phyloP scores from a whole-genome alignment of 2,797 vertebrate species.

The Syncerus caffer region DNA sequence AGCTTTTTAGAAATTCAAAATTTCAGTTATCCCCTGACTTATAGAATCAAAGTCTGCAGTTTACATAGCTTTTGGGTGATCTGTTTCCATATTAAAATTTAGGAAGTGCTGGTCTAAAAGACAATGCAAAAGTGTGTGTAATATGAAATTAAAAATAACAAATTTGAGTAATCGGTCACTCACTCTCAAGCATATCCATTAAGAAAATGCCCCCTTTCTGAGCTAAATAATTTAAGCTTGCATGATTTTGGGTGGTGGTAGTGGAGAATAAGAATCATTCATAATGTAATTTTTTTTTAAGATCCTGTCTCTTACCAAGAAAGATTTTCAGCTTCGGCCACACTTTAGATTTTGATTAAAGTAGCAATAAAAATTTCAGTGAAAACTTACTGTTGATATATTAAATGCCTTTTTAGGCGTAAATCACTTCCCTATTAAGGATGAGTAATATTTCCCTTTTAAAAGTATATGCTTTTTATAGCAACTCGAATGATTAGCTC shows the following conservation, averaged over 20 bases:
- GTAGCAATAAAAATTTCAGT: constrained; percentile 30
- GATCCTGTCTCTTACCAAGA: background rate
- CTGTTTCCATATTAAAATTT: constrained; percentile 29
- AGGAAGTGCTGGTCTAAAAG: background rate
- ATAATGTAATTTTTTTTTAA: background rate
- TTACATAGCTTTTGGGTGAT: background rate
- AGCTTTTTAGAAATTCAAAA: constrained; percentile 10
- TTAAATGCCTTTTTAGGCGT: background rate
- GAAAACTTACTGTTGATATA: background rate
- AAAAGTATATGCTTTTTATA: constrained; percentile 32
- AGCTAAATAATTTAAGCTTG: background rate
- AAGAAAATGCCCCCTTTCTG: background rate
- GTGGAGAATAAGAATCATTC: constrained; percentile 5
- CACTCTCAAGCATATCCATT: background rate
- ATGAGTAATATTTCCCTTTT: constrained; percentile 38
- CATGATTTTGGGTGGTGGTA: background rate
- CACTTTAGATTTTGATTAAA: constrained; percentile 23
- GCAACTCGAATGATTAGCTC: background rate
- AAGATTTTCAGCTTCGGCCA: background rate
- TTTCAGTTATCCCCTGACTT: background rate
- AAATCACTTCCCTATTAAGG: constrained; percentile 18
- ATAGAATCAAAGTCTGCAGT: background rate
- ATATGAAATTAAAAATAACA: constrained; percentile 33
- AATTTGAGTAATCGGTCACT: constrained; percentile 21
- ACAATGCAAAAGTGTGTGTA: background rate